A percentile compares a stretch with the other conserved stretches of the same genome.
Conservation (phyloP, 2,888 invertebrate species). For the Rotaria sp. region DNA sequence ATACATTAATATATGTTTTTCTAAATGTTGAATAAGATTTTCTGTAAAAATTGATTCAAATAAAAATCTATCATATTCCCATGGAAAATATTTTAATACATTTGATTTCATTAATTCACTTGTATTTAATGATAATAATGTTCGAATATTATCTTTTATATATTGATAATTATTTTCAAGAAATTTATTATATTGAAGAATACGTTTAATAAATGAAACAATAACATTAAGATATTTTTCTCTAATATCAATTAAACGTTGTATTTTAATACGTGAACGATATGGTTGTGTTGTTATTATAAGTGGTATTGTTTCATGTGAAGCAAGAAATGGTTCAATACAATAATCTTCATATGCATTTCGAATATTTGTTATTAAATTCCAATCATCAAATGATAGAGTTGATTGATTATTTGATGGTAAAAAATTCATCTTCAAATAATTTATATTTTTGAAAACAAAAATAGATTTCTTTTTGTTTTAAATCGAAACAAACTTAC, state of each 20-base stretch:
- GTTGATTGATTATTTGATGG: background rate
- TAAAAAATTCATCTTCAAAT: background rate
- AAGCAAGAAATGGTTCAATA: background rate
- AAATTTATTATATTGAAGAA: background rate
- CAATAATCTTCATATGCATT: background rate
- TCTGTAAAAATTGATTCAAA: background rate
- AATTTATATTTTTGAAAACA: background rate
- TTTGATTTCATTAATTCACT: background rate
- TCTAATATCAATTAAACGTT: background rate
- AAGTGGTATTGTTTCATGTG: background rate
- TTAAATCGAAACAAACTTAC: background rate
- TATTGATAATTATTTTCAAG: background rate
- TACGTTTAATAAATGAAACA: background rate
- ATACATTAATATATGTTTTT: background rate
- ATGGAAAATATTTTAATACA: background rate
- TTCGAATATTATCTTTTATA: background rate
- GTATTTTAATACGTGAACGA: background rate
- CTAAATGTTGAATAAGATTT: background rate
- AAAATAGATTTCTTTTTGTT: background rate
- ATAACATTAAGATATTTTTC: background rate
- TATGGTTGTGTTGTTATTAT: background rate
- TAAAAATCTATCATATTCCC: background rate
- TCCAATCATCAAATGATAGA: background rate
- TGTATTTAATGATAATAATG: background rate
- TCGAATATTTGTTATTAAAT: background rate